Base-by-base conservation (phyloP, 2,113 vertebrate genomes). In the Esox niger region DNA sequence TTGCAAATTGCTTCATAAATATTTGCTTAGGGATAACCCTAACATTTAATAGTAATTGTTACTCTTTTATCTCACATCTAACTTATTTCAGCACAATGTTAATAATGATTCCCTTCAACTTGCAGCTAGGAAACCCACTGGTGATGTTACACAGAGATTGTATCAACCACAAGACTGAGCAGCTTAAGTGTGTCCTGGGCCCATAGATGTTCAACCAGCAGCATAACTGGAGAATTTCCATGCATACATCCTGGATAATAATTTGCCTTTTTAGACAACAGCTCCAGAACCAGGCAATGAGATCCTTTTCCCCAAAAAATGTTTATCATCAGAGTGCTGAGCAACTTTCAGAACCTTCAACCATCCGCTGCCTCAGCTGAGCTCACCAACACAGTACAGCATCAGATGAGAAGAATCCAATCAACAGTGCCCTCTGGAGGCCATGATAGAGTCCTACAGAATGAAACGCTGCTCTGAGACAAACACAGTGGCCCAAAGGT, bases 141-240 rank as follows among this genome's bases (percentile, higher is more conserved):
- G 79, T 88, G 70, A 91, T 88, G 76, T 67, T 87, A 49, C 81
- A 80, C 64, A 87, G 85, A 84, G 84, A 89, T 76, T 59, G 84
- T 32, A 89, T 89, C 84, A 89, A 87, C 85, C 86, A 82, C 82
- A 82, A 84, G 82, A 90, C 89, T n/a, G 82, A 86, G 84, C 83
- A 86, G 66, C 75, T 82, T 55, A 80, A 79, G 56, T 60, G 66
- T 43, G 68, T 80, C 31, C 76, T 84, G 69, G 71, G 73, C 69
- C 77, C 74, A 73, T 65, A 80, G 66, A 59, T 77, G 33, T 64
- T 75, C 32, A 71, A 72, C 27, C 68, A 74, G 52, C 71, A 79
- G 35, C 66, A 69, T 6, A 70, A 76, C 66, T 82, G 55, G 83
- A 82, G 78, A 85, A 85, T n/a, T n/a, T n/a, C n/a, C n/a, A n/a